Base-by-base conservation (phyloP, 2,888 invertebrate genomes). In the Andrena trimmerana region DNA sequence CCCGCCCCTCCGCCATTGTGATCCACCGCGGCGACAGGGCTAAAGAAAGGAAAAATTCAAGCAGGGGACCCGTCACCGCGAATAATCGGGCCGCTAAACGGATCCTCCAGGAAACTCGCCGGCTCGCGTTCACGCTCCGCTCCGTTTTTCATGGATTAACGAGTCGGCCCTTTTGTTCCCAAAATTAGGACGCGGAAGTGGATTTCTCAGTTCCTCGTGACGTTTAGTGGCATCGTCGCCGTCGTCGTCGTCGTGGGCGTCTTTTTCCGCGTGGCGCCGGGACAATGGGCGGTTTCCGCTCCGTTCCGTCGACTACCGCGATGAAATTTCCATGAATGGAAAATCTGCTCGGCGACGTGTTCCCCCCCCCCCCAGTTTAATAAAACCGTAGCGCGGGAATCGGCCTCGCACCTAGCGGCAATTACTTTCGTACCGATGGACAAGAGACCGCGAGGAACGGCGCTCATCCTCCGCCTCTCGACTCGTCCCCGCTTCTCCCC, bases 241-340 rank as follows among this genome's bases (percentile, higher is more conserved):
- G 78, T 80, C 84, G 84, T 82, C 65, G 65, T 73, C 69, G 87
- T 84, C 81, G 70, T 67, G 76, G 83, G 72, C 84, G 85, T 81
- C 87, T 83, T 86, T 86, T 88, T 84, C 84, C 86, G 81, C 81
- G 82, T 83, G 79, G 83, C 77, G 60, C 36, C 68, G 65, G 86
- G 57, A 88, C 88, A 89, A 89, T 88, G 82, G 78, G 59, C 70
- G 75, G 72, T 75, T 81, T 60, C 79, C 84, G 80, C 71, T 66
- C 70, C 68, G 66, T 29, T 66, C 57, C 50, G 27, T n/a, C 65
- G 54, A 27, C 42, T 74, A 36, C 72, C 60, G 82, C 89, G 88
- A 90, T 90, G 90, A 88, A 88, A 85, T 80, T 85, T 85, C 78
- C 83, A 85, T 85, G 89, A 90, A 91, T 86, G 88, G 88, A 68